Conservation (phyloP, 2,888 invertebrate species). For the Synergus itoensis region DNA sequence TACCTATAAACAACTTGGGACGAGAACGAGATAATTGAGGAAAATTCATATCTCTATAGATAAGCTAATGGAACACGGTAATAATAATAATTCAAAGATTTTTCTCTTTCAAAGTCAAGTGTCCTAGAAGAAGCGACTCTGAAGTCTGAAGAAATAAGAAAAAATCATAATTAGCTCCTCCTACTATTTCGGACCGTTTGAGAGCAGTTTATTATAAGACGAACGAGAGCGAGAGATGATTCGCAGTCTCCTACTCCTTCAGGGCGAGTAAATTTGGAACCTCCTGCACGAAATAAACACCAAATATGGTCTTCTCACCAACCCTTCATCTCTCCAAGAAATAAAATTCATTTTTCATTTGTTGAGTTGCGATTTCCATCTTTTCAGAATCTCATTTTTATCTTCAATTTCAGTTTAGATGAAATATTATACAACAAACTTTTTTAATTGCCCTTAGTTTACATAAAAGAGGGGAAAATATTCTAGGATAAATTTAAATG, state of each 20-base stretch:
- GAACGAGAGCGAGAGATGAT: constrained; percentile 33
- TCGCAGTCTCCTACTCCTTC: constrained; percentile 36
- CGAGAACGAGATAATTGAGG: neutral
- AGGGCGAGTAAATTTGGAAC: constrained; percentile 38
- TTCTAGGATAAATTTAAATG: no score
- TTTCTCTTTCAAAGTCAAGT: neutral
- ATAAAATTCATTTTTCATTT: neutral
- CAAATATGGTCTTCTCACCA: constrained; percentile 24
- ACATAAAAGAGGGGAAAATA: no score
- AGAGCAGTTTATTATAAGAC: constrained; percentile 37
- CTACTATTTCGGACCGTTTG: constrained; percentile 9
- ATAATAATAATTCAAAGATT: neutral
- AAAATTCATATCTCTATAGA: neutral
- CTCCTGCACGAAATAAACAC: constrained; percentile 19
- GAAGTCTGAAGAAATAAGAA: neutral
- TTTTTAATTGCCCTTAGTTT: no score
- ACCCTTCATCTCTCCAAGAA: neutral
- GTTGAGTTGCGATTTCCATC: neutral
- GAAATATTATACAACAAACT: neutral
- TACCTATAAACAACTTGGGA: neutral
- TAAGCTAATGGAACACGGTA: neutral
- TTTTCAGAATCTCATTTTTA: neutral
- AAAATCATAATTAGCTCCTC: constrained; percentile 24
- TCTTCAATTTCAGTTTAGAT: neutral
- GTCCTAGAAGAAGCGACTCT: neutral